Percentiles rank a stretch among this genome's conserved stretches.
phyloP scores from a whole-genome alignment of 2,113 vertebrate genomes.

The Cryptotis parvus region DNA sequence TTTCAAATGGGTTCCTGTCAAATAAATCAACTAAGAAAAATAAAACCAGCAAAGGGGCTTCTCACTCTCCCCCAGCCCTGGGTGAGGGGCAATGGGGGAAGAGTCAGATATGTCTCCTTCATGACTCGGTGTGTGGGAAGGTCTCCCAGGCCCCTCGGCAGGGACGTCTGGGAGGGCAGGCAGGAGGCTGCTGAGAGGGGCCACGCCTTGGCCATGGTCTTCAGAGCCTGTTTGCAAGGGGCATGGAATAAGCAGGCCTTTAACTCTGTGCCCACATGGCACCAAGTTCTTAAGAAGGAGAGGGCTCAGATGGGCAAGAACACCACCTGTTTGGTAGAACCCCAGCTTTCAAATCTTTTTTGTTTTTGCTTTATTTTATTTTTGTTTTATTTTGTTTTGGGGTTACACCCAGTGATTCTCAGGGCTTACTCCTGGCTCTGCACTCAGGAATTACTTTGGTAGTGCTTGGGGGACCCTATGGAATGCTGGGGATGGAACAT shows the following conservation, averaged over 20 bases:
- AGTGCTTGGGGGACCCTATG: too few species aligned
- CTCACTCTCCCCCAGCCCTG: background rate
- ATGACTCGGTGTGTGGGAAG: background rate
- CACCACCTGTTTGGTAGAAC: background rate
- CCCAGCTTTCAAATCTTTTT: background rate
- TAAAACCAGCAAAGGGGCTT: constrained; percentile 64
- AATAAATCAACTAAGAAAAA: constrained; percentile 83
- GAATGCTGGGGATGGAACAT: too few species aligned
- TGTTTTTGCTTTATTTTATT: too few species aligned
- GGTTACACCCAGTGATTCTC: too few species aligned
- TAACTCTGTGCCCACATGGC: background rate
- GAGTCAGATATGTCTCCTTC: constrained; percentile 58
- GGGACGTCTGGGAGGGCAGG: background rate
- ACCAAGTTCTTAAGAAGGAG: background rate
- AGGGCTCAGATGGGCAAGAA: background rate
- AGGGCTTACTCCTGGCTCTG: too few species aligned
- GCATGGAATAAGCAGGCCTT: background rate
- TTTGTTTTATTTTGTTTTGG: too few species aligned
- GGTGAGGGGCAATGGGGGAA: constrained; percentile 6
- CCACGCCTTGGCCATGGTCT: background rate
- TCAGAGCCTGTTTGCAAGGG: background rate
- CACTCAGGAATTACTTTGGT: too few species aligned
- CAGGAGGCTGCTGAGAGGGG: background rate
- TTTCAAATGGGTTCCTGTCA: constrained; percentile 75
- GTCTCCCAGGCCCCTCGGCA: constrained; percentile 40